These are phyloP conservation scores for Tethea ocularis DNA, from an alignment of 2,888 invertebrate genomes.

Conservation along the genomic window DNA sequence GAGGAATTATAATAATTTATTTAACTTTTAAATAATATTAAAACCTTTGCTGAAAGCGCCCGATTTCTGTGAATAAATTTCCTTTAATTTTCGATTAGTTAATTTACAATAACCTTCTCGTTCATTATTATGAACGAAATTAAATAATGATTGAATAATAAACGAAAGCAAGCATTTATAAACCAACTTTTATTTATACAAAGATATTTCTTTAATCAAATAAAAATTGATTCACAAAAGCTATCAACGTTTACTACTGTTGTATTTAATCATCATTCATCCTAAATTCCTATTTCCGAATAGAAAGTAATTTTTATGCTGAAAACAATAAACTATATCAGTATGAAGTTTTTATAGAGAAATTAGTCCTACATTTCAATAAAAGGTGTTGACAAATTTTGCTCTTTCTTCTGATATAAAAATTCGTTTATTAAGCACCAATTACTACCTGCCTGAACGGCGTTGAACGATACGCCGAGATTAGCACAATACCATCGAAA, in stretches of 20 bases:
- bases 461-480: constrained; percentile 31
- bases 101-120: neutral
- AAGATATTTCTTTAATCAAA: too few species aligned
- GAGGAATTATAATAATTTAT: neutral
- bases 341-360: too few species aligned
- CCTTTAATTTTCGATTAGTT: neutral
- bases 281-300: too few species aligned
- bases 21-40: neutral
- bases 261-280: too few species aligned
- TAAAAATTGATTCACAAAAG: too few species aligned
- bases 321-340: too few species aligned
- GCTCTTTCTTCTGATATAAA: neutral
- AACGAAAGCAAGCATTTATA: too few species aligned
- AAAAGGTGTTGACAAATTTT: neutral
- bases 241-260: too few species aligned
- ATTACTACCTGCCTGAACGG: constrained; percentile 37
- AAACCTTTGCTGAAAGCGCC: neutral
- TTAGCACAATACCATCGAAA: constrained; percentile 35
- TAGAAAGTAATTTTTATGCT: too few species aligned
- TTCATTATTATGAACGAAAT: too few species aligned
- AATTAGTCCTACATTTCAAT: neutral
- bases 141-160: too few species aligned
- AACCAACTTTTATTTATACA: too few species aligned
- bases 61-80: neutral
- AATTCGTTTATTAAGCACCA: constrained; percentile 11